Evolutionary conservation across 2,888 invertebrate genomes (phyloP).

Genomic region (Euzophera pinguis): DNA sequence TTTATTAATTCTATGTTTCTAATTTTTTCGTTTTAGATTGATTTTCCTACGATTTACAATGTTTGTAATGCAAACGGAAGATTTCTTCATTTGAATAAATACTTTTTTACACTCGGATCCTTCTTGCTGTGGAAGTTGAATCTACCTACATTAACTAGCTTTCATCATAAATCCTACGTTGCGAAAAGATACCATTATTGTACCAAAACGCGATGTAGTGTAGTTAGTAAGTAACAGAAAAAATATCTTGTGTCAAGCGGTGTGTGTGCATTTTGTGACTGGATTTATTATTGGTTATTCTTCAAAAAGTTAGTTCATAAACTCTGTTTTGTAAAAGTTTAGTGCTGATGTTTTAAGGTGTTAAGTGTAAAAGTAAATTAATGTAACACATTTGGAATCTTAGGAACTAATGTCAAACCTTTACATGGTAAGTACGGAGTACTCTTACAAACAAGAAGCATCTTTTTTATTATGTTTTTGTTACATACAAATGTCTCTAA

Average conservation of each 20-base stretch:
- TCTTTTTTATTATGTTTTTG: too few species aligned
- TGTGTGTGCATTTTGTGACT: constrained; percentile 9
- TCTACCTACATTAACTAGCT: too few species aligned
- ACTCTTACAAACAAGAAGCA: background rate
- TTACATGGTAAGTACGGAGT: background rate
- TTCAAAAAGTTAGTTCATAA: background rate
- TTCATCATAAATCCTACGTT: too few species aligned
- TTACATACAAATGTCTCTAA: too few species aligned
- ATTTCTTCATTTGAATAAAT: too few species aligned
- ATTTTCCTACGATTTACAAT: too few species aligned
- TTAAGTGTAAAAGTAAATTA: background rate
- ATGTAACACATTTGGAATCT: background rate
- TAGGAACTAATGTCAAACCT: background rate
- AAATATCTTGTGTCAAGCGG: constrained; percentile 20
- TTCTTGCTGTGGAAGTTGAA: too few species aligned
- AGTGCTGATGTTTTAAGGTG: background rate
- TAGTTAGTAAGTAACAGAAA: background rate
- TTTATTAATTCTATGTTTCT: too few species aligned
- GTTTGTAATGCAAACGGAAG: too few species aligned
- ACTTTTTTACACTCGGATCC: too few species aligned
- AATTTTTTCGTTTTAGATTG: too few species aligned
- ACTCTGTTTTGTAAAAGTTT: background rate
- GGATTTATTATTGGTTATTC: constrained; percentile 2
- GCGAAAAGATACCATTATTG: too few species aligned
- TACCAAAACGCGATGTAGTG: constrained; percentile 15